Percentiles rank a stretch among this genome's conserved stretches.
Evolutionary conservation across 2,113 vertebrate genomes (phyloP).

Genomic region (Hystrix brachyura): DNA sequence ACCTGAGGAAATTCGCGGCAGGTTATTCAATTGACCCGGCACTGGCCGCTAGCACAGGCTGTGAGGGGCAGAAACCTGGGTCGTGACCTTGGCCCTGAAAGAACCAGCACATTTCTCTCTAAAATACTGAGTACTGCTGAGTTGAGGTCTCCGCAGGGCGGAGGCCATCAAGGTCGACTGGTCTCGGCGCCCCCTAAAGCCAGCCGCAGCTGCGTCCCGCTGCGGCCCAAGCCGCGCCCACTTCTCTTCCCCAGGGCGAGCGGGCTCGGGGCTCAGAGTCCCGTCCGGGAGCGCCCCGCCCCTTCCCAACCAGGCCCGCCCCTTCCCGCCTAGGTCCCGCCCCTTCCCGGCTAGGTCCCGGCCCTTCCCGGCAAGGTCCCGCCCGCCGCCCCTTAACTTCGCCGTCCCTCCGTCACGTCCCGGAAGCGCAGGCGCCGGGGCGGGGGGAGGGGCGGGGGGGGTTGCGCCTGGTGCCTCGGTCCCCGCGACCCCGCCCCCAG

Average conservation of each 20-base stretch:
- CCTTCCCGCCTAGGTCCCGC: background rate
- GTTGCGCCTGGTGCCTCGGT: background rate
- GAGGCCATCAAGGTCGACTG: background rate
- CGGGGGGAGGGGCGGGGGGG: background rate
- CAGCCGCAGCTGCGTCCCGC: background rate
- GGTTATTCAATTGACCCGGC: background rate
- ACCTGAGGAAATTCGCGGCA: background rate
- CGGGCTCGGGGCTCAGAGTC: accelerated
- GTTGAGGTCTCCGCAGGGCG: background rate
- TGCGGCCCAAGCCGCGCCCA: background rate
- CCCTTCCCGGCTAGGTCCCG: background rate
- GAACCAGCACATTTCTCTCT: background rate
- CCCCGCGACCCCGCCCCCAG: background rate
- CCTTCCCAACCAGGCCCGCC: background rate
- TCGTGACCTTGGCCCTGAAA: background rate
- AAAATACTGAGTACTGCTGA: background rate
- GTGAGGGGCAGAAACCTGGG: background rate
- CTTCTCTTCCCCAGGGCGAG: background rate
- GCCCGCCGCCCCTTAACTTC: too few relatives aligned
- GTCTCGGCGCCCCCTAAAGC: background rate
- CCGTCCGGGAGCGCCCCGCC: background rate
- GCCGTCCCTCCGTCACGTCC: background rate
- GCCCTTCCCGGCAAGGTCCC: accelerated
- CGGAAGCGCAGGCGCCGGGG: background rate
- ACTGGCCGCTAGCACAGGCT: background rate